Base-by-base conservation (phyloP, 2,888 invertebrate species). In the Troides aeacus region DNA sequence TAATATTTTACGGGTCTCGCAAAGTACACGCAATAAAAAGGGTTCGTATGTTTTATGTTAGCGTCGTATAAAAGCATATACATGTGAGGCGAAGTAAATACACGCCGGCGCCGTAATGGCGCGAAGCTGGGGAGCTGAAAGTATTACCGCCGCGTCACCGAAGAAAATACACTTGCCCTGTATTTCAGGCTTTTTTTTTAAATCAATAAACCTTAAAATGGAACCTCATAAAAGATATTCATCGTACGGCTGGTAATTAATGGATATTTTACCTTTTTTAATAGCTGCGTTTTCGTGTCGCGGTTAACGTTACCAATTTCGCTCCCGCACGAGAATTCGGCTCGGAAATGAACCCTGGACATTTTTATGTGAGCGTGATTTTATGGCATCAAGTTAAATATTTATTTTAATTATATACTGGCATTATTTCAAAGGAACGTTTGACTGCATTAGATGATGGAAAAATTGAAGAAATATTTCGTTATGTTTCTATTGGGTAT, bases 91-190 rank as follows among this genome's bases (percentile, higher is more conserved):
- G 78, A 85, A 81, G 83, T 84, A 86, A 87, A 87, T 83, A 80
- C 84, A 81, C 85, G 84, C 84, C 76, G 79, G 80, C 73, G 73
- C 72, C 75, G 78, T 84, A 83, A 86, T 84, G 83, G 81, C 78
- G 79, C 78, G 77, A 82, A 79, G 80, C 79, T 76, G 76, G 80
- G 80, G 17, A n/a, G 56, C 56, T 56, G 18, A 56, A 18, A 2
- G 46, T 46, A 46, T 46, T 46, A 46, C 46, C 10, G 12, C 56
- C 56, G 57, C 8, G 18, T 21, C 21, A 57, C 57, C 6, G 21
- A 21, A 21, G 18, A 3, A 15, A 42, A 60, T n/a, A 50, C 15
- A 50, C 30, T n/a, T 42, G 65, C 53, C 23, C 39, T 42, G 53
- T 66, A 21, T 21, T 21, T 6, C 5, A 4, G 4, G n/a, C 18